Conservation (phyloP, 1,140 invertebrate species). For the Macrobrachium nipponense region DNA sequence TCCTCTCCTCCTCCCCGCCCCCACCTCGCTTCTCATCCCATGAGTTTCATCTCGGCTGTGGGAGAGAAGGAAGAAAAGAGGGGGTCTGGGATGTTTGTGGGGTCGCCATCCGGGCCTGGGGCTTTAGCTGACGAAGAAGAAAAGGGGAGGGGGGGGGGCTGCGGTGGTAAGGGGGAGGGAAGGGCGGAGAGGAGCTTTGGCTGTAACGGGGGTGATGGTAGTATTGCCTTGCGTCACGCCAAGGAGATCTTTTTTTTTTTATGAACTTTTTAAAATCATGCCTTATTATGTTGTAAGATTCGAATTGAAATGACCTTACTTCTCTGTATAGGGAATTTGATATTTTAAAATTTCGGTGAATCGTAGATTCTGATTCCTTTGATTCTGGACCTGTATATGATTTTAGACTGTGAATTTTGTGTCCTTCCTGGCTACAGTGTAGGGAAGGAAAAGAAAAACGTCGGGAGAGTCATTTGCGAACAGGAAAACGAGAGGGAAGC, state of each 20-base stretch:
- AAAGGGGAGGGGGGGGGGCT: background rate
- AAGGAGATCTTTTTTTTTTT: too few species aligned
- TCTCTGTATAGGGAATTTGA: too few species aligned
- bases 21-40: slow-evolving; percentile 20
- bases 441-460: too few species aligned
- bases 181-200: slow-evolving; percentile 16
- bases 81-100: background rate
- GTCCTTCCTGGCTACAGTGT: too few species aligned
- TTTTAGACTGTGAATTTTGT: too few species aligned
- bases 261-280: too few species aligned
- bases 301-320: too few species aligned
- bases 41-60: slow-evolving; percentile 17
- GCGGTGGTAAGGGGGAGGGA: background rate
- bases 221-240: background rate
- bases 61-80: slow-evolving; percentile 15
- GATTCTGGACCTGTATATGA: too few species aligned
- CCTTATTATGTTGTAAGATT: too few species aligned
- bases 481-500: background rate
- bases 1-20: background rate
- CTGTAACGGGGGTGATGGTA: background rate
- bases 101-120: slow-evolving; percentile 51
- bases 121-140: slow-evolving; percentile 19
- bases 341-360: too few species aligned
- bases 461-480: too few species aligned
- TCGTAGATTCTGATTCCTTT: too few species aligned